Base-by-base conservation (phyloP, 2,113 vertebrate genomes). In the Aptenodytes patagonicus region DNA sequence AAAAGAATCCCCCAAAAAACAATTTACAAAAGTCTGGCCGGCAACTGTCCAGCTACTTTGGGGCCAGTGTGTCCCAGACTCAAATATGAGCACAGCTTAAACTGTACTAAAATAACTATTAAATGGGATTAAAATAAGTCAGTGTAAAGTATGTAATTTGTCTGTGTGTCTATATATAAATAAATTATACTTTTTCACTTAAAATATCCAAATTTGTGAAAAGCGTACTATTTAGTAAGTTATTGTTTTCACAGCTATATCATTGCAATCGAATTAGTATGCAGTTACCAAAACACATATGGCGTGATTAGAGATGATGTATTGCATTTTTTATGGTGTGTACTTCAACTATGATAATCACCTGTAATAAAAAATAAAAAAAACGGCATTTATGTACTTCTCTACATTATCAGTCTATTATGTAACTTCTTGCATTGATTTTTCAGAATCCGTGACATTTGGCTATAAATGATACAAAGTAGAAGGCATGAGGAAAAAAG, bases 321-420 rank as follows among this genome's bases (percentile, higher is more conserved):
- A 71, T 57, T 91, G 86, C 89, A 61, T 69, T 57, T 95, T 90
- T 92, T 94, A 89, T 89, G 88, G 54, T 78, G 76, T 89, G 83
- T 90, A 78, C 83, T 95, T 95, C 97, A 93, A 64, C 88, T 61
- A 22, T 90, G 83, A 91, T 95, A 95, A 95, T 95, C 83, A 92
- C 90, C 86, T 90, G 80, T 60, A 92, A 77, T 93, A 90, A 95
- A 94, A 95, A 91, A 52, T 8, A 11, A 6, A 22, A 24, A 55
- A 54, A 32, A 28, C 4, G 9, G 8, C 2, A 0, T 89, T 83
- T 73, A 86, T 83, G 60, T 73, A 62, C 87, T 83, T 51, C 65
- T 82, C 77, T 72, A 12, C 71, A 49, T 91, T 75, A 92, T 77
- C 96, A 62, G 85, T 46, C 82, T 62, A 49, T 95, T 83, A 42